Percentiles rank a stretch among this genome's conserved stretches.
Evolutionary conservation across 1,140 invertebrate species (phyloP).

Genomic region (Lepidotrigona ventralis): DNA sequence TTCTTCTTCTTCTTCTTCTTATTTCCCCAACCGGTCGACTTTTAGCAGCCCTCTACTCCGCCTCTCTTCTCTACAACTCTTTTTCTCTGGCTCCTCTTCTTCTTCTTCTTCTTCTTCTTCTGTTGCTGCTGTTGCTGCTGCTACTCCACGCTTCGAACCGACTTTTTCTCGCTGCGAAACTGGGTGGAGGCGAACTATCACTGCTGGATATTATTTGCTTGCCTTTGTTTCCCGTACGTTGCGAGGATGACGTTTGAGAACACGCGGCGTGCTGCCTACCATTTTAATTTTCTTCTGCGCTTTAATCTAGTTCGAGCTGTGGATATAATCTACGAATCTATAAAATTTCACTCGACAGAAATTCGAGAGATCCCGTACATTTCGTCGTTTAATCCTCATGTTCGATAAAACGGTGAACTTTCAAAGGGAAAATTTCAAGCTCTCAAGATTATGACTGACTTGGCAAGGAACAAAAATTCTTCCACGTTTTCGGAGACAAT

Average conservation of each 20-base stretch:
- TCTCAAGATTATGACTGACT: too few relatives aligned
- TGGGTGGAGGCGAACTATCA: slow-evolving; percentile 1
- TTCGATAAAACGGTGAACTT: too few relatives aligned
- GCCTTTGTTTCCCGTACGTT: slow-evolving; percentile 12
- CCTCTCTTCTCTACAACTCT: neutral
- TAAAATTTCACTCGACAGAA: too few relatives aligned
- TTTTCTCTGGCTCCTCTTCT: neutral
- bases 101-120: neutral
- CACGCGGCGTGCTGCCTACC: neutral
- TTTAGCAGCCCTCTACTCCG: slow-evolving; percentile 44
- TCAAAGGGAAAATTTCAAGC: too few relatives aligned
- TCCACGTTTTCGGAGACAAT: too few relatives aligned
- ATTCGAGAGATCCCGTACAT: too few relatives aligned
- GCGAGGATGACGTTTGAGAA: neutral
- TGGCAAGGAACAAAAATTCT: too few relatives aligned
- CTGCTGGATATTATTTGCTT: slow-evolving; percentile 25
- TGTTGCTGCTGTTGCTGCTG: neutral
- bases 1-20: slow-evolving; percentile 24
- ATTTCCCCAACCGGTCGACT: slow-evolving; percentile 50
- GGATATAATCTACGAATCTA: too few relatives aligned
- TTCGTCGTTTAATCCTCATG: too few relatives aligned
- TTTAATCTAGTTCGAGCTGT: too few relatives aligned
- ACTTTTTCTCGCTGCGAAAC: slow-evolving; percentile 44
- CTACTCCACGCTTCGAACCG: slow-evolving; percentile 19
- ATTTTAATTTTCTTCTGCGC: too few relatives aligned